Evolutionary conservation across 2,797 vertebrate genomes (phyloP).

Genomic region (Myripristis murdjan): DNA sequence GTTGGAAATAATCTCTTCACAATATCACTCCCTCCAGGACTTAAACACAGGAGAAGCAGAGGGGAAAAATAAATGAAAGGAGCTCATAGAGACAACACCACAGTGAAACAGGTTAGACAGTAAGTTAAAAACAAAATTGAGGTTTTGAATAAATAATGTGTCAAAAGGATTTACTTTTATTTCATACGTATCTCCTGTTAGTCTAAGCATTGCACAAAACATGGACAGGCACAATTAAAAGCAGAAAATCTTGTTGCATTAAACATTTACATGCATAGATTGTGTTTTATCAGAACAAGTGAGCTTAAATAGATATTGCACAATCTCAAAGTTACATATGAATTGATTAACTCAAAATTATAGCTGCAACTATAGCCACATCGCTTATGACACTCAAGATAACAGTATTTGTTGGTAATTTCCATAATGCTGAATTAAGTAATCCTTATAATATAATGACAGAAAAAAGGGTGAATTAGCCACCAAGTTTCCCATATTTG

Average conservation of each 20-base stretch:
- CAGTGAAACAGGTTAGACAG: background rate
- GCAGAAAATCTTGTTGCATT: background rate
- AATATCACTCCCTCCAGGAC: too few relatives aligned
- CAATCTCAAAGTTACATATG: background rate
- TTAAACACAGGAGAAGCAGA: too few relatives aligned
- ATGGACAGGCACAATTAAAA: background rate
- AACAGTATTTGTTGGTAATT: background rate
- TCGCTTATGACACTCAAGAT: too few relatives aligned
- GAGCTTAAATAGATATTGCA: background rate
- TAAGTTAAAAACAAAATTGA: background rate
- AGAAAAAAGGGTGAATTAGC: background rate
- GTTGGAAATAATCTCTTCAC: too few relatives aligned
- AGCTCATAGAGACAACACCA: too few relatives aligned
- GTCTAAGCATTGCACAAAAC: background rate
- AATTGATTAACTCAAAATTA: background rate
- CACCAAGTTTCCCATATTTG: background rate
- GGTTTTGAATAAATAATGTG: constrained; percentile 6
- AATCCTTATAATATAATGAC: background rate
- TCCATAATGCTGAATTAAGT: background rate
- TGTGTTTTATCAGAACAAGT: background rate
- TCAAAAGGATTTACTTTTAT: background rate
- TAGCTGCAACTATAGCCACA: too few relatives aligned
- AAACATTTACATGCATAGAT: background rate
- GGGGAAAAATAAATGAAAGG: too few relatives aligned
- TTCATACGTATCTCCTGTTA: background rate